These are phyloP conservation scores for Hydrozoanthus tunicans DNA, from an alignment of 64 coral and sea anemone species.

Conservation along the genomic window DNA sequence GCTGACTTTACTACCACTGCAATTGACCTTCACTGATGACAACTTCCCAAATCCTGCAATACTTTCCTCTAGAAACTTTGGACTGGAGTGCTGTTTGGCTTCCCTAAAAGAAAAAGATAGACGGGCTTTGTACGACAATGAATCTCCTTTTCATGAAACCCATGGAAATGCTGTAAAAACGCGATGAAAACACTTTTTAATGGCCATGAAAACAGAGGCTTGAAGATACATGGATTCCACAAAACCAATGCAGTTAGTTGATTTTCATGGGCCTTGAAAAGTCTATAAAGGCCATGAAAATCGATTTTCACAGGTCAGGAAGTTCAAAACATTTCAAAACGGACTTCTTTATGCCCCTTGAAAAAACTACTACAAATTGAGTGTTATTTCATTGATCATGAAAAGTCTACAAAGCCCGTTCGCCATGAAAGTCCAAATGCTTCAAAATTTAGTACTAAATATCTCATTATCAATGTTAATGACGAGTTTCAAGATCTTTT, in stretches of 20 bases:
- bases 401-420: no score
- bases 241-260: slow-evolving; percentile 2
- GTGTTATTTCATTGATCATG: no score
- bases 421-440: no score
- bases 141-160: slow-evolving; percentile 52
- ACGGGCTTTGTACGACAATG: not conserved
- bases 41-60: slow-evolving; percentile 82
- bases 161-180: slow-evolving; percentile 36
- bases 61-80: slow-evolving; percentile 69
- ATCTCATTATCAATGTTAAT: no score
- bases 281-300: not conserved
- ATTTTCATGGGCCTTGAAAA: slow-evolving; percentile 52
- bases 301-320: not conserved
- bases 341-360: no score
- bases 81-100: slow-evolving; percentile 90
- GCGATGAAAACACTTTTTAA: slow-evolving; percentile 25
- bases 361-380: no score
- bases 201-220: slow-evolving; percentile 56
- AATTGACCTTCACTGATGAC: slow-evolving; percentile 90
- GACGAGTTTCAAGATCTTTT: no score
- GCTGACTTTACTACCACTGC: slow-evolving; percentile 94
- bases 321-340: no score
- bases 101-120: slow-evolving; percentile 64
- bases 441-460: no score
- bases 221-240: not conserved